These are phyloP conservation scores for Tachysurus fulvidraco DNA, from an alignment of 2,113 vertebrate species.

Conservation along the genomic window DNA sequence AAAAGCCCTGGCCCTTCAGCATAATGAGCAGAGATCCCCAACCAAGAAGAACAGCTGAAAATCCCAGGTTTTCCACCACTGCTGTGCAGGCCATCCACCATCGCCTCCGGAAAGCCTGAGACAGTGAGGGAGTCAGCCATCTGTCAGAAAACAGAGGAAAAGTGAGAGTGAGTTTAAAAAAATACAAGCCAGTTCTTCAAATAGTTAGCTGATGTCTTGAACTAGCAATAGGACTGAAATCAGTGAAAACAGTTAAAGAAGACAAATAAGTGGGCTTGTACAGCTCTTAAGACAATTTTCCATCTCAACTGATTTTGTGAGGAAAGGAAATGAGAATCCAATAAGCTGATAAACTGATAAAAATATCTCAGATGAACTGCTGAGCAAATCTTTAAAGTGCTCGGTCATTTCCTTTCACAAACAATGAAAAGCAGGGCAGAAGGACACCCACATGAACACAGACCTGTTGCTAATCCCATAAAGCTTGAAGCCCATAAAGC, in stretches of 20 bases:
- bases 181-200: too few species aligned
- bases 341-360: not conserved
- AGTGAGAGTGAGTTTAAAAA: not conserved
- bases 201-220: too few species aligned
- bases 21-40: constrained; percentile 91
- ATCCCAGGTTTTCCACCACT: constrained; percentile 85
- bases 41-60: constrained; percentile 86
- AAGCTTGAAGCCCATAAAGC: not conserved
- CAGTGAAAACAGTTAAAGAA: too few species aligned
- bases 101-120: constrained; percentile 79
- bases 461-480: not conserved
- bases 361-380: not conserved
- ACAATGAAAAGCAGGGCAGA: not conserved
- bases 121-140: constrained; percentile 77
- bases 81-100: constrained; percentile 90
- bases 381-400: not conserved
- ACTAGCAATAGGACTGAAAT: too few species aligned
- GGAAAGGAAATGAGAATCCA: not conserved
- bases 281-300: too few species aligned
- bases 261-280: too few species aligned
- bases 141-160: constrained; percentile 26
- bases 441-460: not conserved
- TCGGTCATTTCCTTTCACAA: not conserved
- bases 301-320: not conserved
- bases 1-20: constrained; percentile 86